Percentiles rank a stretch among this genome's conserved stretches.
phyloP scores from a whole-genome alignment of 1,140 invertebrate species.

The Drosophila ambigua region DNA sequence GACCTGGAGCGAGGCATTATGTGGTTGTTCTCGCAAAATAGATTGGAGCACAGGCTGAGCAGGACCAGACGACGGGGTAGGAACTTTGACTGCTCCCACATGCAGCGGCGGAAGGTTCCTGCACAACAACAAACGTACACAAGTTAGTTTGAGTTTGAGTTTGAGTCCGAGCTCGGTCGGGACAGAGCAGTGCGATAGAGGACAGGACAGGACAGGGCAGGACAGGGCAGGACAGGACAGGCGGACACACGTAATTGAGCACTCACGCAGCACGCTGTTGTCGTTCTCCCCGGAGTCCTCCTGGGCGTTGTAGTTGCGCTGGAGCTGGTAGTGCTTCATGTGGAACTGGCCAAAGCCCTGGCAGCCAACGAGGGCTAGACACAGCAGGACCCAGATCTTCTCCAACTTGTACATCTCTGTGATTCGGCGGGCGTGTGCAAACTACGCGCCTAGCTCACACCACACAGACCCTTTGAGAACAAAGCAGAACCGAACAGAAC shows the following conservation, averaged over 20 bases:
- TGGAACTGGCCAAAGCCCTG: constrained; percentile 75
- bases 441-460: constrained; percentile 78
- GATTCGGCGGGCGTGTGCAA: constrained; percentile 55
- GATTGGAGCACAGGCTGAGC: constrained; percentile 75
- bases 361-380: constrained; percentile 46
- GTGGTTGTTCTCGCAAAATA: constrained; percentile 83
- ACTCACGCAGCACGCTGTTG: constrained; percentile 74
- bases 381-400: constrained; percentile 47
- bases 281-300: constrained; percentile 71
- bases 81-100: constrained; percentile 83
- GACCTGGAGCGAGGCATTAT: constrained; percentile 80
- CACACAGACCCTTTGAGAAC: constrained; percentile 15
- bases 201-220: background rate
- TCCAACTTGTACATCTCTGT: constrained; percentile 60
- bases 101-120: constrained; percentile 80
- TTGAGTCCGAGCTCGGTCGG: too few species aligned
- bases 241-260: background rate
- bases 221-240: background rate
- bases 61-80: constrained; percentile 76
- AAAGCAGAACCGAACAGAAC: too few species aligned
- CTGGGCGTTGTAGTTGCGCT: constrained; percentile 63
- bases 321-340: constrained; percentile 77
- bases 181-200: too few species aligned
- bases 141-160: background rate
- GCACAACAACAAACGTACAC: background rate